phyloP scores from a whole-genome alignment of 2,797 vertebrate genomes.

The Tragelaphus eurycerus region DNA sequence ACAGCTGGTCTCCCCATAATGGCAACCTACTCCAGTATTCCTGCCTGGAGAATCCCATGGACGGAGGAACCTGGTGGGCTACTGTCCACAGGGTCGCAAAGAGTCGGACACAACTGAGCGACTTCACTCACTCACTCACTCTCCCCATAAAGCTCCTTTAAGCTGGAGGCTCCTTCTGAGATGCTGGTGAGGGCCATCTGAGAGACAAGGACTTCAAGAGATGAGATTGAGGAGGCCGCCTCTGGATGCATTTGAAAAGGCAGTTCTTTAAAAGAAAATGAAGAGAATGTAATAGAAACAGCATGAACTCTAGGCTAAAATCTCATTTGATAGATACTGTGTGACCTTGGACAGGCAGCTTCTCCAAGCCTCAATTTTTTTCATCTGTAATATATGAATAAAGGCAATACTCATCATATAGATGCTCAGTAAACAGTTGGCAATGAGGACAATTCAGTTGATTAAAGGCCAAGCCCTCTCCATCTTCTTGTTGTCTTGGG shows the following conservation, averaged over 20 bases:
- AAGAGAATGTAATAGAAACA: neutral
- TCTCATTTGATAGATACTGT: slow-evolving; percentile 19
- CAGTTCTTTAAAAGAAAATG: slow-evolving; percentile 32
- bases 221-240: neutral
- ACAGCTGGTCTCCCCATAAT: neutral
- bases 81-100: too few species aligned
- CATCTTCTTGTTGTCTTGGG: neutral
- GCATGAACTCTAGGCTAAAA: slow-evolving; percentile 17
- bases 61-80: too few species aligned
- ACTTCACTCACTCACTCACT: neutral
- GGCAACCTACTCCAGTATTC: too few species aligned
- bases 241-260: slow-evolving; percentile 44
- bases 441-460: neutral
- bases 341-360: slow-evolving; percentile 38
- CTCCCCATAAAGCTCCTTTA: neutral
- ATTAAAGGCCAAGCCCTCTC: slow-evolving; percentile 1
- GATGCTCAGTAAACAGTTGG: neutral
- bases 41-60: too few species aligned
- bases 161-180: neutral
- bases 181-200: neutral
- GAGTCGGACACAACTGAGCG: too few species aligned
- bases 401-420: neutral
- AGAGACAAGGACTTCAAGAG: slow-evolving; percentile 43
- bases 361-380: slow-evolving; percentile 26
- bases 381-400: neutral